These are phyloP conservation scores for Rhopilema esculentum DNA, from an alignment of 30 jellyfish, hydroid and myxozoan genomes.

Conservation along the genomic window DNA sequence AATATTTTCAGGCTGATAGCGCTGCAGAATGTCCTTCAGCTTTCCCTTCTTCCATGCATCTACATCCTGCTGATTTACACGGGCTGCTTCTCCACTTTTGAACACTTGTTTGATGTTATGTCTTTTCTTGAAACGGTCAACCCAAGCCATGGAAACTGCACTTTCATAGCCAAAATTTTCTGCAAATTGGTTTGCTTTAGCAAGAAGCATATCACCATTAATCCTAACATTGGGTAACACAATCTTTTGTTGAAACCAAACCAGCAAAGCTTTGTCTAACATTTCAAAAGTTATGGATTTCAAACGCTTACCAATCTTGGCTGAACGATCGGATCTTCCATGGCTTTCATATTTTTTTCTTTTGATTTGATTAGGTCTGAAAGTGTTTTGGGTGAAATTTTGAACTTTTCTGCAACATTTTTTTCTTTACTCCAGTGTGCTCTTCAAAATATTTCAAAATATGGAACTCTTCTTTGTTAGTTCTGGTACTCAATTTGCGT, in stretches of 20 bases:
- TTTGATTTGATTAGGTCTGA: no score
- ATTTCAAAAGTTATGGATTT: slow-evolving; percentile 23
- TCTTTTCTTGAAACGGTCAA: slow-evolving; percentile 17
- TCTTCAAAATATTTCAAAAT: no score
- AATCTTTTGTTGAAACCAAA: slow-evolving; percentile 17
- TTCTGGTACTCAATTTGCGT: no score
- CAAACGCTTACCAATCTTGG: slow-evolving; percentile 38
- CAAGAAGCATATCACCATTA: slow-evolving; percentile 30
- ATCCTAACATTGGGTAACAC: slow-evolving; percentile 41
- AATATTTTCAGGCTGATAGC: slow-evolving; percentile 19
- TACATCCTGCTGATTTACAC: slow-evolving; percentile 11
- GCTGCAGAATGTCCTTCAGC: slow-evolving; percentile 12
- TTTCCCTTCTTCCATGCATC: slow-evolving; percentile 15
- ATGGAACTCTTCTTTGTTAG: no score
- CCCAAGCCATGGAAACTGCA: slow-evolving; percentile 12
- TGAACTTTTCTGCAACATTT: no score
- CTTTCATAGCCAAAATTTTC: neutral
- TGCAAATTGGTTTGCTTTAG: neutral
- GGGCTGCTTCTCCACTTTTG: slow-evolving; percentile 30
- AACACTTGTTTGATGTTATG: neutral
- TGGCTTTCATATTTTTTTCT: slow-evolving; percentile 27
- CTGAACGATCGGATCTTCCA: slow-evolving; percentile 14
- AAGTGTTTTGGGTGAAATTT: no score
- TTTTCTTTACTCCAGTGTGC: no score
- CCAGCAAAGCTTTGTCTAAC: slow-evolving; percentile 44